These are phyloP conservation scores for Characodon lateralis DNA, from an alignment of 2,797 vertebrate species.

Conservation along the genomic window DNA sequence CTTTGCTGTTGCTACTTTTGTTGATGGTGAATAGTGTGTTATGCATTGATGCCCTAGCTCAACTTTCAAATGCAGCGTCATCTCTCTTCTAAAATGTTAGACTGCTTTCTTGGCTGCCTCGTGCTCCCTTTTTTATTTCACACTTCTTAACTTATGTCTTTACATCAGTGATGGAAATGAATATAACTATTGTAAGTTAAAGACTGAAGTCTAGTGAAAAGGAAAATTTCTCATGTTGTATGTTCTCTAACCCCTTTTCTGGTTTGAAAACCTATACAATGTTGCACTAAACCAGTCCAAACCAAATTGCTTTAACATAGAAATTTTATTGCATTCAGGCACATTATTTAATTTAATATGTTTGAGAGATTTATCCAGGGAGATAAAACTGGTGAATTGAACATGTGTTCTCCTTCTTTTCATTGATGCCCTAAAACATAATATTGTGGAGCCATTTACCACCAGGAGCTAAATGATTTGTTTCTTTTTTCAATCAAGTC, in stretches of 20 bases:
- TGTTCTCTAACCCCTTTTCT: background rate
- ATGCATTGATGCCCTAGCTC: background rate
- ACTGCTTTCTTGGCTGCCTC: background rate
- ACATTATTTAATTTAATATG: background rate
- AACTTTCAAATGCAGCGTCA: background rate
- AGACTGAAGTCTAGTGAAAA: background rate
- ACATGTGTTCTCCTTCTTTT: background rate
- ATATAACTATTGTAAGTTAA: background rate
- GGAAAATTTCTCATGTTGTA: no score
- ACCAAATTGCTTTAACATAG: background rate
- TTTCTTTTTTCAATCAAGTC: background rate
- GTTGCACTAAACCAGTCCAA: background rate
- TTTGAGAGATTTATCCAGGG: background rate
- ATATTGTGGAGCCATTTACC: background rate
- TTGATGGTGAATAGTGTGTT: background rate
- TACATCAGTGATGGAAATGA: background rate
- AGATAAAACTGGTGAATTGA: background rate
- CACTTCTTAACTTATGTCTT: background rate
- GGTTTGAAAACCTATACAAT: background rate
- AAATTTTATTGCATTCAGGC: background rate
- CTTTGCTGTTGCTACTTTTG: background rate
- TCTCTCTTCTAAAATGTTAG: background rate
- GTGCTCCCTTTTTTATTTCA: background rate
- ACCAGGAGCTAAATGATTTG: background rate
- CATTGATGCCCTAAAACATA: background rate